These are phyloP conservation scores for Thysanoteuthis rhombus DNA, from an alignment of 2,888 invertebrate species.

Conservation along the genomic window DNA sequence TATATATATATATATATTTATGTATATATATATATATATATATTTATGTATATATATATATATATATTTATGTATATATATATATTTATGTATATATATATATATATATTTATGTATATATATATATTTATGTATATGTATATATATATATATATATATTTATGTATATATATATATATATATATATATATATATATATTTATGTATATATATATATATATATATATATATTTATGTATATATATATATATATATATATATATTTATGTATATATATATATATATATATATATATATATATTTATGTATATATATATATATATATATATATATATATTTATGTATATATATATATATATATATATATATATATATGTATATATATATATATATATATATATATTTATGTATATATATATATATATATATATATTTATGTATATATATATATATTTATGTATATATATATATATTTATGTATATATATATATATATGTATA, in stretches of 20 bases:
- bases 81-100: background rate
- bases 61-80: background rate
- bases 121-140: background rate
- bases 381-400: slow-evolving; percentile 22
- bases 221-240: slow-evolving; percentile 19
- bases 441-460: background rate
- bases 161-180: slow-evolving; percentile 22
- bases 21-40: background rate
- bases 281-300: slow-evolving; percentile 14
- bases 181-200: slow-evolving; percentile 15
- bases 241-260: background rate
- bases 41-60: background rate
- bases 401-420: background rate
- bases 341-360: slow-evolving; percentile 13
- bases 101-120: background rate
- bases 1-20: background rate
- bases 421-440: slow-evolving; percentile 16
- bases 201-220: slow-evolving; percentile 16
- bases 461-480: slow-evolving; percentile 14
- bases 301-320: slow-evolving; percentile 15
- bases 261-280: slow-evolving; percentile 19
- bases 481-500: background rate
- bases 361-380: background rate
- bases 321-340: slow-evolving; percentile 18
- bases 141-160: slow-evolving; percentile 14